Evolutionary conservation across 2,888 invertebrate species (phyloP).

Genomic region (Helobdella robusta): DNA sequence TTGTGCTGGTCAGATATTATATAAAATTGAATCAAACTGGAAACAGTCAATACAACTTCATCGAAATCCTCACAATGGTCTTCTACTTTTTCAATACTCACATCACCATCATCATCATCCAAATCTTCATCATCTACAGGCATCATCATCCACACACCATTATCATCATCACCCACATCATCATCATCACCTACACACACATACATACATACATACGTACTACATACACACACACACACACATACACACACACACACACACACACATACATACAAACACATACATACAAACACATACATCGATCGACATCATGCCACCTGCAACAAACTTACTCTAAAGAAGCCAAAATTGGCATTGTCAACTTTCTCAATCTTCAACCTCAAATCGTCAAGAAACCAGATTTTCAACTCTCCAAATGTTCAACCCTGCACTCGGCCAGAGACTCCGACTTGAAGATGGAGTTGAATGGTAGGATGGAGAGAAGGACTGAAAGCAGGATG

Average conservation of each 20-base stretch:
- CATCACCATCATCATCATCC: not conserved
- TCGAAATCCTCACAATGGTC: not conserved
- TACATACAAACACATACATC: too few species aligned
- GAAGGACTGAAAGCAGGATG: conserved; percentile 59
- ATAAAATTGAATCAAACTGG: conserved; percentile 3
- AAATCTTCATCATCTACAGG: conserved; percentile 6
- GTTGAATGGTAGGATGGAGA: conserved; percentile 55
- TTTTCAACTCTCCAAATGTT: not conserved
- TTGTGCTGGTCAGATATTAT: conserved; percentile 10
- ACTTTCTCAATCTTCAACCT: not conserved
- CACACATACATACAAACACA: too few species aligned
- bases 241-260: too few species aligned
- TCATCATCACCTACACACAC: conserved; percentile 3
- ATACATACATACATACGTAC: too few species aligned
- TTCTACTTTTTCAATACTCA: not conserved
- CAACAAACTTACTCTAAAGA: not conserved
- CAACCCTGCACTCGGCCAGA: not conserved
- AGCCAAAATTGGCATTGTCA: not conserved
- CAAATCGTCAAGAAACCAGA: conserved; percentile 17
- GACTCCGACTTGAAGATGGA: not conserved
- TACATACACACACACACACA: too few species aligned
- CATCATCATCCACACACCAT: too few species aligned
- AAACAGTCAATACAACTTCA: not conserved
- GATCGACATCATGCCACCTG: not conserved
- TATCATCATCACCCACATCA: not conserved